phyloP scores from a whole-genome alignment of 2,113 vertebrate genomes.

The Carettochelys insculpta region DNA sequence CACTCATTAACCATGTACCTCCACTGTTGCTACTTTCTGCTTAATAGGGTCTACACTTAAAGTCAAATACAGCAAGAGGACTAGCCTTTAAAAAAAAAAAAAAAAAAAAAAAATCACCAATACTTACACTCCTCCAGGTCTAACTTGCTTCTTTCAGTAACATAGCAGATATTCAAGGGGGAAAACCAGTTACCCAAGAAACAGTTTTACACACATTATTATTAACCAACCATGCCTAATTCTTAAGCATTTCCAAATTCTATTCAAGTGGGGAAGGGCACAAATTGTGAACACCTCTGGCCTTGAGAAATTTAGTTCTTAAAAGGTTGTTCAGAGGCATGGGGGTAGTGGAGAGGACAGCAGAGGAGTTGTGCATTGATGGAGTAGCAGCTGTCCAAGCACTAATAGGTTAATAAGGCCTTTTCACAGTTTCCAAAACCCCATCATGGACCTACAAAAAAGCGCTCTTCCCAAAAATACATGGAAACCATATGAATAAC shows the following conservation, averaged over 20 bases:
- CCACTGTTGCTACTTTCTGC: background rate
- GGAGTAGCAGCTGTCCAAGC: background rate
- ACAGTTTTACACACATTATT: background rate
- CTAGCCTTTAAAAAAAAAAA: background rate
- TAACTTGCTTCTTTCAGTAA: background rate
- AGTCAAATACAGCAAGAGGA: no score
- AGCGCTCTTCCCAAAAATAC: background rate
- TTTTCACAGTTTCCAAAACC: background rate
- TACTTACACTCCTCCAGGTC: background rate
- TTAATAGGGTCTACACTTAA: no score
- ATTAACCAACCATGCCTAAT: background rate
- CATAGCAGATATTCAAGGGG: background rate
- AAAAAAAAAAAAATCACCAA: background rate
- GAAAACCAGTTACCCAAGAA: background rate
- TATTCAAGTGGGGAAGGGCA: fast-evolving
- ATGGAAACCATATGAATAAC: background rate
- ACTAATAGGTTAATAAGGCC: background rate
- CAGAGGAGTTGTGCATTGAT: background rate
- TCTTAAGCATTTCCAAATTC: background rate
- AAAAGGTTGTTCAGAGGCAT: background rate
- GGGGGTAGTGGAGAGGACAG: background rate
- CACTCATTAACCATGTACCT: background rate
- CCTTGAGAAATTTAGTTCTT: background rate
- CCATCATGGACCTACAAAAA: background rate
- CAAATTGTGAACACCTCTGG: fast-evolving